Base-by-base conservation (phyloP, 2,113 vertebrate genomes). In the Oenanthe melanoleuca region DNA sequence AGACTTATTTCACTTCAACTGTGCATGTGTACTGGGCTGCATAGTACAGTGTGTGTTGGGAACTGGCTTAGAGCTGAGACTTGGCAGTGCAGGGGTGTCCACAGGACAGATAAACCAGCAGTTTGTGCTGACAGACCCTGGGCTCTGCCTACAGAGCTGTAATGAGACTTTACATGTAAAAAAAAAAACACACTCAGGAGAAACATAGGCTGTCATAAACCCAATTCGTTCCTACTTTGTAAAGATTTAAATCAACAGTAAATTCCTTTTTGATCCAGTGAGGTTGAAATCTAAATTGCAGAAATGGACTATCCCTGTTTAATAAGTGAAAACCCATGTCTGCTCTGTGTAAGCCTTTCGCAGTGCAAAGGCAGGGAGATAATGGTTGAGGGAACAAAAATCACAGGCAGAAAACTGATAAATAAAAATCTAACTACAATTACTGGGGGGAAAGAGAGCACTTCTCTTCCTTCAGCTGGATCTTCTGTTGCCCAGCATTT, bases 1-100 rank as follows among this genome's bases (percentile, higher is more conserved):
- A 91, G 25, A 60, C 83, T 85, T 86, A 45, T 23, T 93, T 95
- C 73, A 44, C 71, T 86, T 93, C 79, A 80, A 14, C 29, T 80
- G 24, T 89, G 70, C 38, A 21, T 57, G 49, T 86, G 87, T 95
- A 57, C 91, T 82, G 66, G 74, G 38, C 78, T 92, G 66, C 63
- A 33, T 5, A 93, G 84, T 86, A 95, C 87, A 95, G 87, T 8
- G 1, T 82, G 87, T 73, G 81, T 28, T 91, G 87, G 85, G 87
- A 96, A 70, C 87, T 93, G 87, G 91, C 81, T 93, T 94, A 82
- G 85, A 88, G 78, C 56, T 85, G 71, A 94, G 89, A 92, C 87
- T 97, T 96, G 91, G 89, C 93, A 92, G 71, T 34, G 42, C 1
- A 1, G 1, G 5, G 26, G 24, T 72, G 71, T 96, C 63, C 81